Conservation (phyloP, 2,113 vertebrate genomes). For the Eulacestoma nigropectus region DNA sequence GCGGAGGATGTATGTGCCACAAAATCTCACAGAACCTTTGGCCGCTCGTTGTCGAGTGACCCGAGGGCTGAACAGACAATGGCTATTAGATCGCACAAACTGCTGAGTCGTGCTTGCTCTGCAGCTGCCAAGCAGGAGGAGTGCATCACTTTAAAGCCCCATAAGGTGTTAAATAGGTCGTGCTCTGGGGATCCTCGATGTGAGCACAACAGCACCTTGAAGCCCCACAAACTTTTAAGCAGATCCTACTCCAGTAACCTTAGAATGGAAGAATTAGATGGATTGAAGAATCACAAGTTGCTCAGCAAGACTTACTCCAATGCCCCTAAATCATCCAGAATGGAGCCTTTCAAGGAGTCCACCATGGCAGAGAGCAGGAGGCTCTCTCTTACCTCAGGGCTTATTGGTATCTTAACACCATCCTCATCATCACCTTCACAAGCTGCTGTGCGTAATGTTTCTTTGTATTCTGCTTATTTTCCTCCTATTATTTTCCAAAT, state of each 20-base stretch:
- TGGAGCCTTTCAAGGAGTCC: slow-evolving; percentile 82
- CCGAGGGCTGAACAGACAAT: slow-evolving; percentile 77
- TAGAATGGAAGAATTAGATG: slow-evolving; percentile 82
- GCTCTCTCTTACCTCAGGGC: slow-evolving; percentile 93
- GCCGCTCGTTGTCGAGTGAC: slow-evolving; percentile 80
- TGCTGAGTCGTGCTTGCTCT: slow-evolving; percentile 78
- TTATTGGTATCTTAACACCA: slow-evolving; percentile 88
- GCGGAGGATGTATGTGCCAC: slow-evolving; percentile 75
- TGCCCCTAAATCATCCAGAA: slow-evolving; percentile 79
- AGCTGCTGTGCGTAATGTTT: slow-evolving; percentile 75
- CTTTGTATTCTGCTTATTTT: slow-evolving; percentile 2
- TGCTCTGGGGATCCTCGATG: slow-evolving; percentile 81
- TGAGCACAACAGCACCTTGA: slow-evolving; percentile 78
- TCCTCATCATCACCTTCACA: slow-evolving; percentile 81
- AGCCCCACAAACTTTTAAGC: slow-evolving; percentile 82
- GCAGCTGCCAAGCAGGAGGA: slow-evolving; percentile 75
- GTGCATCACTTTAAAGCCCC: slow-evolving; percentile 74
- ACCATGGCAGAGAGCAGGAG: slow-evolving; percentile 78
- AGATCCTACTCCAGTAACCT: slow-evolving; percentile 82
- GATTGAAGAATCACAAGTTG: slow-evolving; percentile 81
- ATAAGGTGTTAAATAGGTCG: slow-evolving; percentile 78
- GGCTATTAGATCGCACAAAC: slow-evolving; percentile 80
- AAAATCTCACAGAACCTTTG: slow-evolving; percentile 82
- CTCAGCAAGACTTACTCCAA: slow-evolving; percentile 82
- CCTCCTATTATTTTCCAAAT: background rate